Conservation (phyloP, 2,797 vertebrate species). For the Dicrostonyx torquatus region DNA sequence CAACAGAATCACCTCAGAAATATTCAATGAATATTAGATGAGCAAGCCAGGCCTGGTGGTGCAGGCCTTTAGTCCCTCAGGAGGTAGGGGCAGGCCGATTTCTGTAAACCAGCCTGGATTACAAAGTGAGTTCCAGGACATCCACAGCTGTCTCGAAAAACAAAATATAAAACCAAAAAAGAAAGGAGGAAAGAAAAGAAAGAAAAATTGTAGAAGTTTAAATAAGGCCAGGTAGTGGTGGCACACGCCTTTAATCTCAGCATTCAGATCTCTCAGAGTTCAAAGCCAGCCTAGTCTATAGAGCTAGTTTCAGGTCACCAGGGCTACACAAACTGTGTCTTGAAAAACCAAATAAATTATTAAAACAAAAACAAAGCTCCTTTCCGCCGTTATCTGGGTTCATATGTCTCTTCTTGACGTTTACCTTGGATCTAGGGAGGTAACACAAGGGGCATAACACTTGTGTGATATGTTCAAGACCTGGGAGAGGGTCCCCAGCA, state of each 20-base stretch:
- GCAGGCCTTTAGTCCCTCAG: background rate
- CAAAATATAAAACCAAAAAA: background rate
- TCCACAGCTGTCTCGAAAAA: background rate
- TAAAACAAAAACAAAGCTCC: background rate
- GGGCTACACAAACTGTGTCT: background rate
- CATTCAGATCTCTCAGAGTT: background rate
- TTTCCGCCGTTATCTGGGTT: background rate
- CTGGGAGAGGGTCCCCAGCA: background rate
- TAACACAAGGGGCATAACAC: background rate
- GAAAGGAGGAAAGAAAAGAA: no score
- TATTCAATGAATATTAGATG: constrained; percentile 61
- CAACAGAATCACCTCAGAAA: constrained; percentile 52
- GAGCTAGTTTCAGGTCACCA: background rate
- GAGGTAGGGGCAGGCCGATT: background rate
- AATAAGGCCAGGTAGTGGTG: no score
- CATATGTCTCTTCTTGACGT: background rate
- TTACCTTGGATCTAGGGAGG: background rate
- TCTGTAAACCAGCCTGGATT: background rate
- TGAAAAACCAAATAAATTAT: background rate
- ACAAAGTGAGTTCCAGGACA: background rate
- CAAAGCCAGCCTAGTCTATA: background rate
- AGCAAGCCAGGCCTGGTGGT: background rate
- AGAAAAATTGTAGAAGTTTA: background rate
- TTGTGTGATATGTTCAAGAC: background rate
- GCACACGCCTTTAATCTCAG: background rate